Percentiles rank a stretch among this genome's conserved stretches.
These are phyloP conservation scores for Crotalus horridus DNA, from an alignment of 2,113 vertebrate genomes.

Conservation along the genomic window DNA sequence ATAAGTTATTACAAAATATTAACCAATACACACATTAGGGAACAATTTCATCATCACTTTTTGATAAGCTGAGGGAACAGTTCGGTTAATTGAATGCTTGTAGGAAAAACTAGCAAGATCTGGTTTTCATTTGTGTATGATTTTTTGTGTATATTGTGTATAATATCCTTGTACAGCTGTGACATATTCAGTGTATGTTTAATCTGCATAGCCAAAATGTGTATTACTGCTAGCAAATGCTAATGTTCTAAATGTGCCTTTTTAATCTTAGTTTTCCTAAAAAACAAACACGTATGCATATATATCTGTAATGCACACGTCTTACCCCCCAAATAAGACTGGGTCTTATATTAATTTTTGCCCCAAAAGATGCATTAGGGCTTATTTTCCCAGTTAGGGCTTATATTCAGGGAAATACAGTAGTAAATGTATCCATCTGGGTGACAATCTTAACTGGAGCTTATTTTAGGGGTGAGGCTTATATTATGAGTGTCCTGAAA, in stretches of 20 bases:
- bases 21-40: neutral
- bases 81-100: conserved; percentile 1
- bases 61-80: neutral
- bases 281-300: neutral
- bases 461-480: no score
- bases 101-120: neutral
- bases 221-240: neutral
- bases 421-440: no score
- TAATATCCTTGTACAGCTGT: neutral
- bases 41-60: neutral
- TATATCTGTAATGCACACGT: neutral
- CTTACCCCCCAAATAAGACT: no score
- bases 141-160: neutral
- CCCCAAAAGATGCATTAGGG: no score
- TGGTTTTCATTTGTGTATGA: neutral
- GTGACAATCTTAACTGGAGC: no score
- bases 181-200: neutral
- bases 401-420: no score
- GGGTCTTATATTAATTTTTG: no score
- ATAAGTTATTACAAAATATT: neutral
- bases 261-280: neutral
- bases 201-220: neutral
- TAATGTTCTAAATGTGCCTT: neutral
- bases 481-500: no score
- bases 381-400: no score